These are phyloP conservation scores for Planococcus citri DNA, from an alignment of 1,140 invertebrate genomes.

Conservation along the genomic window DNA sequence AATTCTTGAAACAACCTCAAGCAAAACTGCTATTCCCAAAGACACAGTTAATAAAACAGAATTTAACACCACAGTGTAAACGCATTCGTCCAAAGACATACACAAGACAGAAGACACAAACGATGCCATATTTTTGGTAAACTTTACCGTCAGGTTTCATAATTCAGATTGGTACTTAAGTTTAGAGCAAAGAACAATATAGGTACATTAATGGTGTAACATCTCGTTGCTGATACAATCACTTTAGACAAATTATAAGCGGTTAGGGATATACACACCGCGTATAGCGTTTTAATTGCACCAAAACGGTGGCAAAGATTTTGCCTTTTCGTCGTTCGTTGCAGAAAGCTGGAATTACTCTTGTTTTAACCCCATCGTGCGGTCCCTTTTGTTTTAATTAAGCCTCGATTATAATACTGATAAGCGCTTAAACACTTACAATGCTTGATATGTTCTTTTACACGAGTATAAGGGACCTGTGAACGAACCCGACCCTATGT, in stretches of 20 bases:
- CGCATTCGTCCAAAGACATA: background rate
- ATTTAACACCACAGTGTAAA: too few species aligned
- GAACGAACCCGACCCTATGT: background rate
- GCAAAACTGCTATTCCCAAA: too few species aligned
- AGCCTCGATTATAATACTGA: slow-evolving; percentile 11
- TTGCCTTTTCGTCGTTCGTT: background rate
- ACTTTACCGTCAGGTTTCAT: slow-evolving; percentile 1
- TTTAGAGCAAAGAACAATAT: background rate
- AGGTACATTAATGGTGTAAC: background rate
- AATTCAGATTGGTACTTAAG: background rate
- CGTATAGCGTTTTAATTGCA: slow-evolving; percentile 10
- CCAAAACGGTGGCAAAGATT: background rate
- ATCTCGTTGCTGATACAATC: slow-evolving; percentile 8
- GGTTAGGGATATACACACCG: background rate
- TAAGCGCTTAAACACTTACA: slow-evolving; percentile 17
- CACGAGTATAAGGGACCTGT: background rate
- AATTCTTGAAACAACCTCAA: too few species aligned
- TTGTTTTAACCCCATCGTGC: slow-evolving; percentile 2
- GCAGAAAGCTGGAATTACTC: background rate
- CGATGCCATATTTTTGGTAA: background rate
- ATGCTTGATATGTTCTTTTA: slow-evolving; percentile 17
- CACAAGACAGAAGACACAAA: background rate
- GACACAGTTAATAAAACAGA: background rate
- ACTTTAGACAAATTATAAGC: slow-evolving; percentile 19
- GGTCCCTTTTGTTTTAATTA: slow-evolving; percentile 18